These are phyloP conservation scores for Laspeyria flexula DNA, from an alignment of 2,888 invertebrate genomes.

Conservation along the genomic window DNA sequence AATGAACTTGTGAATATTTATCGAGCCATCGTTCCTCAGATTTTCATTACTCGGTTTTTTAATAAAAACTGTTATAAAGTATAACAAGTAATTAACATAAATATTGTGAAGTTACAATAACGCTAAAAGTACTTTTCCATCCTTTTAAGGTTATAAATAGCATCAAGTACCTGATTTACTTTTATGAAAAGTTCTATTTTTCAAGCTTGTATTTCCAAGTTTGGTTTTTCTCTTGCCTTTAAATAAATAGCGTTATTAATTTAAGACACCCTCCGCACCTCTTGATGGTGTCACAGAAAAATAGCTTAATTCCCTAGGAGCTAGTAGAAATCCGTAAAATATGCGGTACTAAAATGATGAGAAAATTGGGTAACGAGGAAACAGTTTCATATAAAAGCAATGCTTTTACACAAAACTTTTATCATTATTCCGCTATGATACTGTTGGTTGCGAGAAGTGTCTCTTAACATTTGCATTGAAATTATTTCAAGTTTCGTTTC, in stretches of 20 bases:
- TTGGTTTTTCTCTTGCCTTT: background rate
- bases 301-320: slow-evolving; percentile 28
- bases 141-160: background rate
- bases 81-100: background rate
- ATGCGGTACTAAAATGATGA: slow-evolving; percentile 16
- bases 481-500: too few relatives aligned
- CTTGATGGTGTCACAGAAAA: slow-evolving; percentile 21
- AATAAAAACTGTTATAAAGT: slow-evolving; percentile 8
- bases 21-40: slow-evolving; percentile 1
- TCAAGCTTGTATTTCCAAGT: background rate
- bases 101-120: slow-evolving; percentile 1
- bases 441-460: too few relatives aligned
- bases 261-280: slow-evolving; percentile 24
- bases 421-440: too few relatives aligned
- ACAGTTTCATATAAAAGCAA: slow-evolving; percentile 19
- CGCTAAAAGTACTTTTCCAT: background rate
- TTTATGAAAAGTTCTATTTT: background rate
- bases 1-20: slow-evolving; percentile 20
- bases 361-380: slow-evolving; percentile 29
- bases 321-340: slow-evolving; percentile 24
- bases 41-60: slow-evolving; percentile 5
- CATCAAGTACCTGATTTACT: background rate
- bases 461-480: too few relatives aligned
- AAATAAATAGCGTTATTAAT: slow-evolving; percentile 16
- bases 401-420: too few relatives aligned